These are phyloP conservation scores for Ranitomeya imitator DNA, from an alignment of 2,113 vertebrate species.

Conservation along the genomic window DNA sequence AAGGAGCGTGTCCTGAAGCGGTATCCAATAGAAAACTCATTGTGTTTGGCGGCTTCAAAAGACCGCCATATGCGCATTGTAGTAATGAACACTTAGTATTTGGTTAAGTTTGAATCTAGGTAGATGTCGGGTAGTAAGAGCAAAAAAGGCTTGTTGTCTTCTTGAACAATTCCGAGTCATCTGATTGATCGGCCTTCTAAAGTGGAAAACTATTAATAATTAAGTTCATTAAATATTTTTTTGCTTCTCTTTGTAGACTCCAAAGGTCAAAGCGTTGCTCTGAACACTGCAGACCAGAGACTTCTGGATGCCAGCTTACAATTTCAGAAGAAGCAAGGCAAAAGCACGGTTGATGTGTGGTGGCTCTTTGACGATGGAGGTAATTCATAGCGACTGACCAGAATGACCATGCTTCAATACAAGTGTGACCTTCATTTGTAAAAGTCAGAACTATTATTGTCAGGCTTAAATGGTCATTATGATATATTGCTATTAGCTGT, in stretches of 20 bases:
- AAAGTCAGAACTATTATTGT: not conserved
- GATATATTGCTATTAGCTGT: no score
- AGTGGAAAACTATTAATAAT: not conserved
- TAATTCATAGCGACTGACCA: slow-evolving; percentile 59
- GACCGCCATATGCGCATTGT: no score
- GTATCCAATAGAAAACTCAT: no score
- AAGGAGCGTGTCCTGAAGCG: no score
- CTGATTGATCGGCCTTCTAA: no score
- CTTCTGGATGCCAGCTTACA: slow-evolving; percentile 91
- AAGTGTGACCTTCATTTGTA: not conserved
- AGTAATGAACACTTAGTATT: no score
- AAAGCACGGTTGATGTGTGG: slow-evolving; percentile 97
- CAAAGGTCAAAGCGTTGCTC: slow-evolving; percentile 76
- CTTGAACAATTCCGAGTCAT: no score
- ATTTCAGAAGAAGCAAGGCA: slow-evolving; percentile 95
- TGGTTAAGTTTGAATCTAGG: no score
- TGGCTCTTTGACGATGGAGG: slow-evolving; percentile 99
- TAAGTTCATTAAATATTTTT: not conserved
- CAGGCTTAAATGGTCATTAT: no score
- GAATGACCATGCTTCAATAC: not conserved
- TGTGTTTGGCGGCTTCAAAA: no score
- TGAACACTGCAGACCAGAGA: slow-evolving; percentile 88
- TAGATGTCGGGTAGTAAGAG: no score
- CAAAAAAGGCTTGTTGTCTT: no score
- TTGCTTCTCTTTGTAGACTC: slow-evolving; percentile 72